phyloP scores from a whole-genome alignment of 2,888 invertebrate genomes.

The Nymphalis c-album region DNA sequence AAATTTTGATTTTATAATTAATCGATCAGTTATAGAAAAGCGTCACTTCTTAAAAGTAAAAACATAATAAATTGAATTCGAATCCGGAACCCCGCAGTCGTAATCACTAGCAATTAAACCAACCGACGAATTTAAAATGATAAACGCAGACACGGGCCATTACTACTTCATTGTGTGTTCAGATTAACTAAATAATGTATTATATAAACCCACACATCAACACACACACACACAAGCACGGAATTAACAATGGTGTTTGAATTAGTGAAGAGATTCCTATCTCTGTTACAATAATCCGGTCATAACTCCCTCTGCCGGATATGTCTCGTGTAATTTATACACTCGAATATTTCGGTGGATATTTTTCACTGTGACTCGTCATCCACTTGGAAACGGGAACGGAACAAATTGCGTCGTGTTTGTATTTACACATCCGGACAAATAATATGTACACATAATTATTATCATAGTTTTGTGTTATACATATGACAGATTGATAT shows the following conservation, averaged over 20 bases:
- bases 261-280: slow-evolving; percentile 14
- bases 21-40: too few species aligned
- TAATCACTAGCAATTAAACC: too few species aligned
- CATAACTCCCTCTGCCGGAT: slow-evolving; percentile 21
- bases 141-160: too few species aligned
- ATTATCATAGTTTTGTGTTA: too few species aligned
- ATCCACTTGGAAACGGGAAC: slow-evolving; percentile 17
- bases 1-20: too few species aligned
- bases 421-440: neutral
- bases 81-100: too few species aligned
- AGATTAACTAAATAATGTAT: neutral
- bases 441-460: neutral
- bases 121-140: too few species aligned
- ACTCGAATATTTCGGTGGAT: slow-evolving; percentile 17
- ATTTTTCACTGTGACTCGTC: slow-evolving; percentile 27
- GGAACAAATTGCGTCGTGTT: slow-evolving; percentile 10
- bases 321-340: slow-evolving; percentile 29
- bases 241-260: slow-evolving; percentile 4
- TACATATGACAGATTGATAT: too few species aligned
- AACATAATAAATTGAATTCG: too few species aligned
- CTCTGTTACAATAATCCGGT: slow-evolving; percentile 27
- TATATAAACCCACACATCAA: neutral
- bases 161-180: too few species aligned
- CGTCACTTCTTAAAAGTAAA: too few species aligned
- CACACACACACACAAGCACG: neutral